Evolutionary conservation across 2,113 vertebrate species (phyloP), one percentile per base, ranked within the genome.

Genomic region (Scalopus aquaticus): DNA sequence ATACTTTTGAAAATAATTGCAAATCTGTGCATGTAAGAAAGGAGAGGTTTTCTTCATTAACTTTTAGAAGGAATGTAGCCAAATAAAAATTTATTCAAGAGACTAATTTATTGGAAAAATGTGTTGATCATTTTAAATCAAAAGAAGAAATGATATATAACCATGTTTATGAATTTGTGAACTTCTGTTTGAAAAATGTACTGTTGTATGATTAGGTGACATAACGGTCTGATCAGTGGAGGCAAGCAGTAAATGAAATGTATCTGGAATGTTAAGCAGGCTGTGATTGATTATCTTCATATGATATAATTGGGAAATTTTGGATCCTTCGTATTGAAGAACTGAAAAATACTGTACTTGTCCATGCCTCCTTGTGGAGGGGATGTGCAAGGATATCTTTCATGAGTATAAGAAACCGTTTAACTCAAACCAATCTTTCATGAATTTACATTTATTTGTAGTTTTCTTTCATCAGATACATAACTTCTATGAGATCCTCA

Each of bases 11-110:
- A 91, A 92, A 62, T 44, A 87, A 42, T 28, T 73, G 13, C 44
- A 87, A 67, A 67, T 87, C 28, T 32, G 0, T 62, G 56, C n/a
- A n/a, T 46, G 35, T 3, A 37, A 46, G 9, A 80, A 77, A 30
- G 39, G 39, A 90, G 58, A 88, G 17, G 26, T 70, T 42, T 76
- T 42, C 37, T 85, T 9, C 9, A 24, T 88, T 56, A 16, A 28
- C 28, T 51, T 39, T 80, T 88, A 37, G 60, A 62, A 39, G 74
- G 39, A 16, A n/a, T 95, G 22, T 30, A 60, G 6, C 56, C 32
- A 65, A 70, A 54, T 81, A 65, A 91, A 67, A 91, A 93, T 64
- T 69, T 90, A 58, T 84, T 69, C 44, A 78, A 64, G 56, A 58
- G 54, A 77, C 16, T 69, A 81, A 70, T 64, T 92, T 54, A 73